These are phyloP conservation scores for Potamilus streckersoni DNA, from an alignment of 1,140 invertebrate species.

Conservation along the genomic window DNA sequence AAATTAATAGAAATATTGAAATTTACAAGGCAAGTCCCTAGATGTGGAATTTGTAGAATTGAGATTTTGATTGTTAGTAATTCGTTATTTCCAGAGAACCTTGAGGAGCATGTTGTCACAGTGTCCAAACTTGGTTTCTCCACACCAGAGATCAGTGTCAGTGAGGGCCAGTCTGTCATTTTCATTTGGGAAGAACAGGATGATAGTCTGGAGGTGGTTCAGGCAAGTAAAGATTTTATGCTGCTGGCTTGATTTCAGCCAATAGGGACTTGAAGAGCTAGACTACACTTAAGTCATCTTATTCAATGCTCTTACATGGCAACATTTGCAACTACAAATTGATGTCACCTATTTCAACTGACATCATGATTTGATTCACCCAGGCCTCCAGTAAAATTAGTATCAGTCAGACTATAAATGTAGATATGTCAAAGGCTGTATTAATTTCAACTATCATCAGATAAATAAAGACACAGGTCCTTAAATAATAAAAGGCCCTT, in stretches of 20 bases:
- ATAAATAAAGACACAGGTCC: too few species aligned
- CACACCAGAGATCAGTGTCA: conserved; percentile 52
- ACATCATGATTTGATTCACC: too few species aligned
- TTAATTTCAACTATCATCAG: too few species aligned
- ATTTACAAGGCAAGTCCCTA: not conserved
- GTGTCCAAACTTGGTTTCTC: conserved; percentile 59
- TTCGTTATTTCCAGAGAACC: conserved; percentile 44
- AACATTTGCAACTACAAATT: too few species aligned
- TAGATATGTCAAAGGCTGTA: too few species aligned
- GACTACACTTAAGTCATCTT: not conserved
- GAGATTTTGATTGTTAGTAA: not conserved
- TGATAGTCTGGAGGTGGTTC: conserved; percentile 23
- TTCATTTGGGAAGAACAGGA: conserved; percentile 19
- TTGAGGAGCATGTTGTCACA: conserved; percentile 49
- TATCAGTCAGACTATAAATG: too few species aligned
- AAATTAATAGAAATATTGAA: not conserved
- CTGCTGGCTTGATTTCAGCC: too few species aligned
- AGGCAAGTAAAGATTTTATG: conserved; percentile 1
- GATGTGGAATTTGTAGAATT: not conserved
- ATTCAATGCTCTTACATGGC: too few species aligned
- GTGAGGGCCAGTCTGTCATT: conserved; percentile 57
- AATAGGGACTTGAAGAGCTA: not conserved
- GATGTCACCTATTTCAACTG: too few species aligned
- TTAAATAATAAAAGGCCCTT: too few species aligned
- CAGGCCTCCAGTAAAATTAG: too few species aligned